These are phyloP conservation scores for Gymnorhina tibicen DNA, from an alignment of 2,113 vertebrate genomes.

Conservation along the genomic window DNA sequence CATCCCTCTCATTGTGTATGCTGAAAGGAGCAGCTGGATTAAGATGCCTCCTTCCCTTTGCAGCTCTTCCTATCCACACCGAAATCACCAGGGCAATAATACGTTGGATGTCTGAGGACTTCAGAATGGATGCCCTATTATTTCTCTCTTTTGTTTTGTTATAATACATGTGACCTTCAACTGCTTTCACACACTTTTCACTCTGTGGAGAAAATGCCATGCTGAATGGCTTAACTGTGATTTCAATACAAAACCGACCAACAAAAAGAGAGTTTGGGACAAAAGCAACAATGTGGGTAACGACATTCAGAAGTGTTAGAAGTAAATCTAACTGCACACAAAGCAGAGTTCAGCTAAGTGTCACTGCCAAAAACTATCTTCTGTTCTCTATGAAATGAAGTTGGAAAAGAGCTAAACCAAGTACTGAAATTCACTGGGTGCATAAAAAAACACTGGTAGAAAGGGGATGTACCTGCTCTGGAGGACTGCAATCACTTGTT, in stretches of 20 bases:
- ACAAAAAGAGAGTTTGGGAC: slow-evolving; percentile 47
- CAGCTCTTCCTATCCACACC: not conserved
- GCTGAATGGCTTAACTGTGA: slow-evolving; percentile 47
- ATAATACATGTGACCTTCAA: slow-evolving; percentile 64
- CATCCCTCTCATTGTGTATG: not conserved
- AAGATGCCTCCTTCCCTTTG: slow-evolving; percentile 19
- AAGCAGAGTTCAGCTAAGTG: slow-evolving; percentile 55
- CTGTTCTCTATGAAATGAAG: slow-evolving; percentile 16
- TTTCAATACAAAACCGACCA: slow-evolving; percentile 44
- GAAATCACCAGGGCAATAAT: slow-evolving; percentile 40
- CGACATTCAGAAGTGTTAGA: slow-evolving; percentile 38
- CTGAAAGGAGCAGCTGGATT: slow-evolving; percentile 46
- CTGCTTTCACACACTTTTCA: slow-evolving; percentile 48
- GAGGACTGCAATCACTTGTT: not conserved
- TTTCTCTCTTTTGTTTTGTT: slow-evolving; percentile 61
- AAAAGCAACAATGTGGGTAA: slow-evolving; percentile 35
- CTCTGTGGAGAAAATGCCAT: slow-evolving; percentile 45
- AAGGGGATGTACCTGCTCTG: not conserved
- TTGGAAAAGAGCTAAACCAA: slow-evolving; percentile 23
- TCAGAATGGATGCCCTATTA: slow-evolving; percentile 51
- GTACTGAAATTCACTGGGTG: not conserved
- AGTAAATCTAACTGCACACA: slow-evolving; percentile 59
- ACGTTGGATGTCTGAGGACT: slow-evolving; percentile 32
- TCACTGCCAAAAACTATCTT: slow-evolving; percentile 5
- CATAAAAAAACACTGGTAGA: not conserved